A percentile compares a stretch with the other conserved stretches of the same genome.
phyloP scores from a whole-genome alignment of 2,113 vertebrate genomes.

The Callorhinus ursinus region DNA sequence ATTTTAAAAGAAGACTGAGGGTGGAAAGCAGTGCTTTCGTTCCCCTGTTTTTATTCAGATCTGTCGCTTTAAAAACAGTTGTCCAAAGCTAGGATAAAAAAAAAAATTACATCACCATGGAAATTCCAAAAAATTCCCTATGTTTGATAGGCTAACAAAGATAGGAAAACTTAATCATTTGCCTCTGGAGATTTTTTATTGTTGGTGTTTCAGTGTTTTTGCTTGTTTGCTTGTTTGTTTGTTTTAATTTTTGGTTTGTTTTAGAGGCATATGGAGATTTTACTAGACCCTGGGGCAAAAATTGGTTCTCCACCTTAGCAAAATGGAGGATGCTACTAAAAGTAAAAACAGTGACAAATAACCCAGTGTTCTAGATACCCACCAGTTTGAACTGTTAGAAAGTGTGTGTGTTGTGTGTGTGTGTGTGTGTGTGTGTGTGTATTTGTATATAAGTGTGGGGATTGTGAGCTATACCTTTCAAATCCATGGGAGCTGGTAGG shows the following conservation, averaged over 20 bases:
- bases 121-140: slow-evolving; percentile 13
- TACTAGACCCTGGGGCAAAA: neutral
- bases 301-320: neutral
- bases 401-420: neutral
- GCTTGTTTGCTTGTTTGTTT: neutral
- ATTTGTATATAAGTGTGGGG: neutral
- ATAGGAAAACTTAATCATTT: slow-evolving; percentile 25
- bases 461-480: neutral
- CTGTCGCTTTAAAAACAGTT: slow-evolving; percentile 75
- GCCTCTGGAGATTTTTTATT: neutral
- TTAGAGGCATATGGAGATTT: neutral
- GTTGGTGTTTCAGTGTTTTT: neutral
- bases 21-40: slow-evolving; percentile 39
- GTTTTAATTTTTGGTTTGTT: neutral
- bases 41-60: slow-evolving; percentile 49
- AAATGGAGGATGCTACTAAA: neutral
- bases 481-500: neutral
- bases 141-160: slow-evolving; percentile 53
- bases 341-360: slow-evolving; percentile 11
- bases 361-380: neutral
- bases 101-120: slow-evolving; percentile 49
- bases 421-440: rapidly evolving
- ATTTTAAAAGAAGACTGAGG: slow-evolving; percentile 66
- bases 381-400: neutral
- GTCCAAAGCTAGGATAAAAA: slow-evolving; percentile 31